Base-by-base conservation (phyloP, 2,888 invertebrate genomes). In the Dilophus febrilis region DNA sequence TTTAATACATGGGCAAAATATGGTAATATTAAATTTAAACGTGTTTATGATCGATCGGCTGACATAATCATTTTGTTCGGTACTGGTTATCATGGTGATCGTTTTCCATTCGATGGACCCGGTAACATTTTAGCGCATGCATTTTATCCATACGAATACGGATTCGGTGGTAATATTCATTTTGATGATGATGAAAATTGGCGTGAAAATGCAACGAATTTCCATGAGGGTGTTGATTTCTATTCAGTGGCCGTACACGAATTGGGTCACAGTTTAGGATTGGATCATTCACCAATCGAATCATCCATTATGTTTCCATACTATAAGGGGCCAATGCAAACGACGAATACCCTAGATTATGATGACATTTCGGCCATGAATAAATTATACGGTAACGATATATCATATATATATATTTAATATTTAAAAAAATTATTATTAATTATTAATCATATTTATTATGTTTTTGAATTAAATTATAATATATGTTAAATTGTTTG, bases 111-210 rank as follows among this genome's bases (percentile, higher is more conserved):
- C 57, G 83, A 84, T 65, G 82, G 83, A 1, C 70, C 67, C 7
- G 81, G 82, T 18, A 67, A 65, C 38, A 71, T 79, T 43, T 65
- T 85, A 22, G 84, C 83, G 0, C 84, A 85, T 58, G 83, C 83
- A 1, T 85, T 75, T 56, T 79, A 76, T 46, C 83, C 83, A 0
- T 71, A 75, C 14, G 71, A 72, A 50, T 55, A 59, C 47, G 61
- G 56, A 3, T 51, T 56, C 34, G 72, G 71, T 44, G 84, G 84
- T 3, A 80, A 78, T 48, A 68, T 82, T 49, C 84, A 85, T 57
- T 84, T 85, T 56, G 84, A 85, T 53, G 76, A 78, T 47, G 82
- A 81, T 50, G 83, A 84, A 63, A 53, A 69, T 4, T 84, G 83
- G 83, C 66, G 66, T 16, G 68, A 70, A 47, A 58, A 60, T 37